A percentile compares a stretch with the other conserved stretches of the same genome.
Evolutionary conservation across 2,113 vertebrate species (phyloP).

Genomic region (Brienomyrus brachyistius): DNA sequence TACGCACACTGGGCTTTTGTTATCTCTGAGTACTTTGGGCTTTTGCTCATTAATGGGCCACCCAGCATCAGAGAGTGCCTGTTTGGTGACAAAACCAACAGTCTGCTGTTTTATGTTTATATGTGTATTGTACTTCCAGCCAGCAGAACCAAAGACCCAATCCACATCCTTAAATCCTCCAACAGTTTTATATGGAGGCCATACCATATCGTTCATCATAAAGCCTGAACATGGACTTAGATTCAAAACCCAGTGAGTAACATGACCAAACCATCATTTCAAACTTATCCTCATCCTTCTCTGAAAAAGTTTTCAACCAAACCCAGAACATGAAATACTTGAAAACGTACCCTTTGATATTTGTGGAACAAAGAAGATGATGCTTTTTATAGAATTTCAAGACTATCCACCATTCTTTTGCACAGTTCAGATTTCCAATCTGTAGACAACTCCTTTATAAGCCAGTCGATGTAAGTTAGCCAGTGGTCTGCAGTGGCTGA

Average conservation of each 20-base stretch:
- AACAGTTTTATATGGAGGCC: background rate
- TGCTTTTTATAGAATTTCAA: conserved; percentile 3
- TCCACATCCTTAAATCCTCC: conserved; percentile 14
- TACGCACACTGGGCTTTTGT: background rate
- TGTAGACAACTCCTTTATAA: conserved; percentile 18
- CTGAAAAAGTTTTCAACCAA: conserved; percentile 4
- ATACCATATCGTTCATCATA: conserved; percentile 42
- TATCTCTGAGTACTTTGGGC: conserved; percentile 45
- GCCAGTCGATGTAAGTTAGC: conserved; percentile 43
- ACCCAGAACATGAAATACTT: conserved; percentile 23
- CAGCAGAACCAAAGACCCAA: background rate
- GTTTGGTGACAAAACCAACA: conserved; percentile 49
- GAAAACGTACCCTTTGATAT: background rate
- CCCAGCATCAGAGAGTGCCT: conserved; percentile 51
- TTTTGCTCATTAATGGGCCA: conserved; percentile 57
- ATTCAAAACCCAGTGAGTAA: conserved; percentile 47
- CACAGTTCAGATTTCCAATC: background rate
- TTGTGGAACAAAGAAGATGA: background rate
- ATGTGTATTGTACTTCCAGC: background rate
- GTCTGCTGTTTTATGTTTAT: conserved; percentile 9
- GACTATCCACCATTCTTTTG: background rate
- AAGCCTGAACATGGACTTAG: conserved; percentile 24
- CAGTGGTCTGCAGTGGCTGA: conserved; percentile 37
- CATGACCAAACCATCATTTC: conserved; percentile 54
- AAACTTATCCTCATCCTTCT: conserved; percentile 45